phyloP scores from a whole-genome alignment of 2,113 vertebrate species.

The Atractosteus spatula region DNA sequence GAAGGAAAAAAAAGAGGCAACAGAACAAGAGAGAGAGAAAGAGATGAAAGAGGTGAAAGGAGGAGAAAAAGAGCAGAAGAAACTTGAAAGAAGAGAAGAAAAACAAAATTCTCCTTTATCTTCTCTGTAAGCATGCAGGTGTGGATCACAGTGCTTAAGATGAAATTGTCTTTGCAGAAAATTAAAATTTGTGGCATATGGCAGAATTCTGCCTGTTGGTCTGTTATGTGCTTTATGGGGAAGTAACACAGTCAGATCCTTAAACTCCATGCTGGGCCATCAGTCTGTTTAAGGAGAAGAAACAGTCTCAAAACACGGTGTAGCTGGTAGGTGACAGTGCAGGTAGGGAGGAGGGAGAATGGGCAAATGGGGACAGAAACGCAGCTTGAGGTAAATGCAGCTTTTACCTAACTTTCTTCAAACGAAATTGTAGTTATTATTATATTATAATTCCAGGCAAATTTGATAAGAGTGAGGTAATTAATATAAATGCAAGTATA shows the following conservation, averaged over 20 bases:
- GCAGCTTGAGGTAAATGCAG: no score
- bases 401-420: no score
- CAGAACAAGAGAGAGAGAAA: conserved; percentile 14
- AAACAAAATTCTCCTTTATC: neutral
- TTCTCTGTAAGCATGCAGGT: neutral
- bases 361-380: neutral
- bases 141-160: no score
- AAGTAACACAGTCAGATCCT: conserved; percentile 16
- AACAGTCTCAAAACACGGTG: conserved; percentile 5
- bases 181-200: no score
- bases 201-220: neutral
- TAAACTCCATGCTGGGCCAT: neutral
- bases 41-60: conserved; percentile 25
- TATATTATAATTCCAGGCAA: no score
- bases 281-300: conserved; percentile 1
- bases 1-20: neutral
- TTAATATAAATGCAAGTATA: no score
- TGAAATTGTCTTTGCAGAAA: no score
- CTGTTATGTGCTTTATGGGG: neutral
- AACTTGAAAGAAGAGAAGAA: neutral
- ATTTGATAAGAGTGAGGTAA: no score
- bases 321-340: neutral
- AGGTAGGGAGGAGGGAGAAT: neutral
- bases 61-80: neutral
- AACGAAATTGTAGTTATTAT: no score